A percentile compares a stretch with the other conserved stretches of the same genome.
phyloP scores from a whole-genome alignment of 2,888 invertebrate species.

The Lycocerus yunnanus region DNA sequence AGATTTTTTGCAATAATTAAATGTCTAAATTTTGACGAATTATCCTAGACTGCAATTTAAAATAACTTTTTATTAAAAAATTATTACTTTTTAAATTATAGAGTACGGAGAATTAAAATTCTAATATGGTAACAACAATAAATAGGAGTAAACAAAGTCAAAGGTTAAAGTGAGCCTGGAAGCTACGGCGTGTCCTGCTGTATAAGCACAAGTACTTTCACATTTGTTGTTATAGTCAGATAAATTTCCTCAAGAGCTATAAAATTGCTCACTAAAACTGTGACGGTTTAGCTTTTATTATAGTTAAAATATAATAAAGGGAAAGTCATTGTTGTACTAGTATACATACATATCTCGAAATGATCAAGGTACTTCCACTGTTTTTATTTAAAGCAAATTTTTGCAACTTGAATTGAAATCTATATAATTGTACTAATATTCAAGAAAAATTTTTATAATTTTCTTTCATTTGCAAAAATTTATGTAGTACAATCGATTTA shows the following conservation, averaged over 20 bases:
- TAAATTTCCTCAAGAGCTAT: background rate
- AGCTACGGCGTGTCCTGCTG: slow-evolving; percentile 43
- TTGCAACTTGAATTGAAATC: too few relatives aligned
- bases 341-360: background rate
- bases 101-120: background rate
- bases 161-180: slow-evolving; percentile 46
- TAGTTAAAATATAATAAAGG: background rate
- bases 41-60: background rate
- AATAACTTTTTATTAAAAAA: background rate
- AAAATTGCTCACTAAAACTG: background rate
- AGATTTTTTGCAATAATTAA: background rate
- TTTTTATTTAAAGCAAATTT: too few relatives aligned
- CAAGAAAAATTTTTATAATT: too few relatives aligned
- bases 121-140: background rate
- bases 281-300: background rate
- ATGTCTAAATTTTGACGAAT: background rate
- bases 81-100: background rate
- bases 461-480: too few relatives aligned
- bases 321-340: background rate
- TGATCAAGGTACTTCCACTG: background rate
- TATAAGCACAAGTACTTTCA: slow-evolving; percentile 40
- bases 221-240: slow-evolving; percentile 24
- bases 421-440: too few relatives aligned
- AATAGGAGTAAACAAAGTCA: slow-evolving; percentile 39
- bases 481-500: too few relatives aligned